A percentile compares a stretch with the other conserved stretches of the same genome.
These are phyloP conservation scores for Stichodactyla helianthus DNA, from an alignment of 64 coral and sea anemone species.

Conservation along the genomic window DNA sequence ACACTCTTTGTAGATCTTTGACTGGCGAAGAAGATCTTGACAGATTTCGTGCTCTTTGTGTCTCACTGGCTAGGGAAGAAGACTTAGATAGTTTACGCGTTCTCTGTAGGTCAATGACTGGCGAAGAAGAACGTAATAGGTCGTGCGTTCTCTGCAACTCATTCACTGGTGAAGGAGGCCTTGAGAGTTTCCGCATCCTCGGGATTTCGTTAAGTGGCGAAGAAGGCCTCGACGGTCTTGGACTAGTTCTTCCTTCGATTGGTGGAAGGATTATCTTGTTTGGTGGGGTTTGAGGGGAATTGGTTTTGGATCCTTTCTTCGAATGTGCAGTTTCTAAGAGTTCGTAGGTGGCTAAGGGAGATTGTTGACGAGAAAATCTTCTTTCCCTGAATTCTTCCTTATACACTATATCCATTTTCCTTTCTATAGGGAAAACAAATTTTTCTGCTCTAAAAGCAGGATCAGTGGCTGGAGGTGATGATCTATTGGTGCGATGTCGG, in stretches of 20 bases:
- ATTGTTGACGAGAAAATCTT: too few relatives aligned
- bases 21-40: background rate
- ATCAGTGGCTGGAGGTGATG: too few relatives aligned
- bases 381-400: too few relatives aligned
- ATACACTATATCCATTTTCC: too few relatives aligned
- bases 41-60: background rate
- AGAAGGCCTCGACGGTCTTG: background rate
- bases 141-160: background rate
- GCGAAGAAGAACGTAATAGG: background rate
- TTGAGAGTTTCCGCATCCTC: background rate
- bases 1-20: background rate
- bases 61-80: background rate
- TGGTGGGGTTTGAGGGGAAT: background rate
- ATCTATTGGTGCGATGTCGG: too few relatives aligned
- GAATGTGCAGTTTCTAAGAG: background rate
- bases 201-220: background rate
- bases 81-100: background rate
- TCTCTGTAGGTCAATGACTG: background rate
- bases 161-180: background rate
- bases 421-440: too few relatives aligned
- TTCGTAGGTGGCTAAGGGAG: background rate
- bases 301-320: background rate
- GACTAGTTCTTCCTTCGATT: background rate
- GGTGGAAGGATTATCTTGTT: constrained; percentile 6
- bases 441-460: too few relatives aligned